Evolutionary conservation across 1,140 invertebrate genomes (phyloP).

Genomic region (Drosophila burlai): DNA sequence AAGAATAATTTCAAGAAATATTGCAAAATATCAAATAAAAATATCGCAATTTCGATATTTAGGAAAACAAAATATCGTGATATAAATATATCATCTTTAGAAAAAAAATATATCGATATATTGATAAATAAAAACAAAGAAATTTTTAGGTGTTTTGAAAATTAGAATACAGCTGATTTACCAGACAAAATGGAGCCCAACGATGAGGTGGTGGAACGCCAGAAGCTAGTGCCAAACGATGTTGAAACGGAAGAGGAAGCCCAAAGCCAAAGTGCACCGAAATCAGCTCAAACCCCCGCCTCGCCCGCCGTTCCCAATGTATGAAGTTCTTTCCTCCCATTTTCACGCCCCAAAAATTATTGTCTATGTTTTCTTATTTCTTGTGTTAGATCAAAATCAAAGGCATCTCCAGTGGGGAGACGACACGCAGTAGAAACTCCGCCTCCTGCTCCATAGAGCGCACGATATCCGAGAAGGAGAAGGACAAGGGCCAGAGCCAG

Average conservation of each 20-base stretch:
- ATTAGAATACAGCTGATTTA: conserved; percentile 19
- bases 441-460: conserved; percentile 81
- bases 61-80: too few species aligned
- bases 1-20: too few species aligned
- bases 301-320: conserved; percentile 84
- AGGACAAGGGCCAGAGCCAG: conserved; percentile 48
- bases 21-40: too few species aligned
- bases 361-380: background rate
- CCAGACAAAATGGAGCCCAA: conserved; percentile 75
- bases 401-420: conserved; percentile 81
- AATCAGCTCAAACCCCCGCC: conserved; percentile 82
- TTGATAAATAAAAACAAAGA: conserved; percentile 61
- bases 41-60: too few species aligned
- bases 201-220: conserved; percentile 82
- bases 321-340: conserved; percentile 34
- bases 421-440: conserved; percentile 80
- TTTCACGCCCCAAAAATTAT: conserved; percentile 1
- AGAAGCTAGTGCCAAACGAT: conserved; percentile 82
- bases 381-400: conserved; percentile 73
- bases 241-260: conserved; percentile 80
- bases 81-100: too few species aligned
- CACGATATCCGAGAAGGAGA: conserved; percentile 76
- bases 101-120: too few species aligned
- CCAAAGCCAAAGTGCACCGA: conserved; percentile 64
- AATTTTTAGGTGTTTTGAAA: conserved; percentile 16